Conservation (phyloP, 1,140 invertebrate species). For the Hestina assimilis region DNA sequence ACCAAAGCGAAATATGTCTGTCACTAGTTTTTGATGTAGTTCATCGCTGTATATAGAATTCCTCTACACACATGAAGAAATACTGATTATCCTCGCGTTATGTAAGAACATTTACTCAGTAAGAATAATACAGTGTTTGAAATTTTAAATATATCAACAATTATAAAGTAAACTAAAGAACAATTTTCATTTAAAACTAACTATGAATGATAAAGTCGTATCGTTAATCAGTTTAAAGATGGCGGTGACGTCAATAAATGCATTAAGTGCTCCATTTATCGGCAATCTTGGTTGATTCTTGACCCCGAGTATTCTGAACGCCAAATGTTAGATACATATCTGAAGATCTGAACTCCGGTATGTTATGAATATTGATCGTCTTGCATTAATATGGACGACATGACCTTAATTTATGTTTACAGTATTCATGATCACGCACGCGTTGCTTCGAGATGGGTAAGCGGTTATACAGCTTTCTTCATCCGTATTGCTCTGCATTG, state of each 20-base stretch:
- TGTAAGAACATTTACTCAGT: background rate
- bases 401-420: conserved; percentile 65
- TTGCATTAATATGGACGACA: conserved; percentile 52
- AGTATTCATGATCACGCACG: conserved; percentile 53
- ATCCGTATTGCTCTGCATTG: background rate
- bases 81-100: background rate
- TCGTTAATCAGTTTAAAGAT: conserved; percentile 17
- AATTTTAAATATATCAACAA: conserved; percentile 2
- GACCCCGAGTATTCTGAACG: conserved; percentile 40
- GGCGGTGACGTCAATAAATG: conserved; percentile 38
- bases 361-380: conserved; percentile 58
- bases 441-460: conserved; percentile 25
- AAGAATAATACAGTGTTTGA: background rate
- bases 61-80: too few species aligned
- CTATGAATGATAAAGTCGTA: background rate
- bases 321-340: conserved; percentile 29
- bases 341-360: conserved; percentile 20
- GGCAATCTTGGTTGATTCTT: conserved; percentile 49
- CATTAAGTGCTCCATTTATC: conserved; percentile 44
- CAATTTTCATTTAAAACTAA: conserved; percentile 8
- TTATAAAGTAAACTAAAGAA: conserved; percentile 16
- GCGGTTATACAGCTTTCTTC: conserved; percentile 8
- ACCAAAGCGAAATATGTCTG: too few species aligned
- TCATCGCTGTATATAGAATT: too few species aligned
- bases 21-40: too few species aligned